phyloP scores from a whole-genome alignment of 2,888 invertebrate genomes.

The Acanthoscelides obtectus region DNA sequence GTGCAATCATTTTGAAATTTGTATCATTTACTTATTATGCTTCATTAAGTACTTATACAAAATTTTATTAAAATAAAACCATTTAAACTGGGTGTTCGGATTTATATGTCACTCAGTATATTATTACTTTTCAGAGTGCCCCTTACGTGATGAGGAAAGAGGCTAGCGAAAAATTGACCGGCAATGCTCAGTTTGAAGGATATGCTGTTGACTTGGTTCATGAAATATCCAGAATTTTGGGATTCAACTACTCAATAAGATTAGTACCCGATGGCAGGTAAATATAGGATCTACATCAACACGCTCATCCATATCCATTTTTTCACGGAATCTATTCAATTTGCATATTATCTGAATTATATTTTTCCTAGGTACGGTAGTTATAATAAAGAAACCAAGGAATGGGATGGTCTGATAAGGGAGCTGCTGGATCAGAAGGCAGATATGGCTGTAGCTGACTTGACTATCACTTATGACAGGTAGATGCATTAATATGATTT shows the following conservation, averaged over 20 bases:
- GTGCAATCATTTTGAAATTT: too few relatives aligned
- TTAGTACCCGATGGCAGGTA: constrained; percentile 71
- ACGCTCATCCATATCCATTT: too few relatives aligned
- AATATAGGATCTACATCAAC: not conserved
- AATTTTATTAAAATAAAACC: too few relatives aligned
- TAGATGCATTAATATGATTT: constrained; percentile 1
- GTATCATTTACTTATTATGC: too few relatives aligned
- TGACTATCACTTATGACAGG: constrained; percentile 91
- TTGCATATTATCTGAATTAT: too few relatives aligned
- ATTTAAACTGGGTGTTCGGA: too few relatives aligned
- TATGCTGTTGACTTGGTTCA: constrained; percentile 92
- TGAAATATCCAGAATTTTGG: constrained; percentile 82
- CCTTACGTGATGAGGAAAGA: constrained; percentile 95
- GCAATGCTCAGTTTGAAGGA: constrained; percentile 91
- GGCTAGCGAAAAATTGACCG: constrained; percentile 75
- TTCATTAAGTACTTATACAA: too few relatives aligned
- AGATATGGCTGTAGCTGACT: constrained; percentile 93
- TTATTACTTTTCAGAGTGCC: constrained; percentile 63
- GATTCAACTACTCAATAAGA: constrained; percentile 84
- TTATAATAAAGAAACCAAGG: constrained; percentile 73
- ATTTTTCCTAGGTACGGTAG: constrained; percentile 68
- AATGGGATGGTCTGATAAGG: constrained; percentile 92
- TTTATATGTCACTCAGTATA: too few relatives aligned
- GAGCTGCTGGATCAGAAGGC: constrained; percentile 86
- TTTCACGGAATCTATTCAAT: too few relatives aligned